Base-by-base conservation (phyloP, 2,888 invertebrate genomes). In the Sphecodes monilicornis region DNA sequence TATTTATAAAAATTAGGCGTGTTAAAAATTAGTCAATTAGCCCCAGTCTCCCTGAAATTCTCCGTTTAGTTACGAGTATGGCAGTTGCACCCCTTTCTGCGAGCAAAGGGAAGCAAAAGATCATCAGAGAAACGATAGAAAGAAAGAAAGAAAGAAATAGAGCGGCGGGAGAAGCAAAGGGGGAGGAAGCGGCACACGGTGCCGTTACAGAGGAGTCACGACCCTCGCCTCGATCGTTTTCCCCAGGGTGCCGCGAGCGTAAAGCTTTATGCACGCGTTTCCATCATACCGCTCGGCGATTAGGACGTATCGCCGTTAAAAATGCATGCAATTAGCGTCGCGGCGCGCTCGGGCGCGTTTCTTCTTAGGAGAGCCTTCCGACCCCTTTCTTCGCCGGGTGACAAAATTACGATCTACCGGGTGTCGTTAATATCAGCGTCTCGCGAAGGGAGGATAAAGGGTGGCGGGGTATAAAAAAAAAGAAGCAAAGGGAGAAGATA, bases 321-420 rank as follows among this genome's bases (percentile, higher is more conserved):
- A 94, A 94, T 94, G 91, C 93, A 94, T 94, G 94, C 93, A 94
- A 94, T 94, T 94, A 94, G 92, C 90, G 87, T 83, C 43, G 43
- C 22, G 32, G 82, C 84, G 84, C 66, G 75, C 60, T 66, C 77
- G 1, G 22, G 72, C 73, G 66, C 74, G 84, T 43, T 82, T 77
- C 84, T 87, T 82, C 87, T 86, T 85, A 81, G 73, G 46, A 60
- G 74, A 41, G 60, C n/a, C 29, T 78, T 72, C 69, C 85, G 85
- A 91, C 91, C 93, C 93, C 88, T 91, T 93, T 77, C 66, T 43
- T 22, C 76, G 71, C 69, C 69, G 86, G 92, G 93, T 94, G 94
- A 94, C 94, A 94, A 94, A 94, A 91, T 94, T 94, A 94, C 92
- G 94, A 94, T 91, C 92, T 88, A 91, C 91, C 90, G 91, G 91